Evolutionary conservation across 2,888 invertebrate species (phyloP).

Genomic region (Sturmia bella): DNA sequence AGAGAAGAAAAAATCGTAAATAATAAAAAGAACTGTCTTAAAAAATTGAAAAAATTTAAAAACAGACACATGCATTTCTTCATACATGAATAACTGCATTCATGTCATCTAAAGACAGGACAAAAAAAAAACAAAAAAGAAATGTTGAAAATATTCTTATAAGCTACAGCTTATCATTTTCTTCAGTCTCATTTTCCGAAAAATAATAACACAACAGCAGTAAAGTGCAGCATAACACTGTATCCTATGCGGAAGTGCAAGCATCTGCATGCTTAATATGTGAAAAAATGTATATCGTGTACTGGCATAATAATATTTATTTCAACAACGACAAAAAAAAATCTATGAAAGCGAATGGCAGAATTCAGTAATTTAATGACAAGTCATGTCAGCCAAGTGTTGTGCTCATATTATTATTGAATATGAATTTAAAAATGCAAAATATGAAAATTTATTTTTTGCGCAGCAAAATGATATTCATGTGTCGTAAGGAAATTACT

Average conservation of each 20-base stretch:
- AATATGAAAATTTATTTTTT: not conserved
- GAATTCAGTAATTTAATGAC: slow-evolving; percentile 38
- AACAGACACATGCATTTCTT: slow-evolving; percentile 14
- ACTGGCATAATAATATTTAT: slow-evolving; percentile 20
- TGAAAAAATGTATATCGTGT: not conserved
- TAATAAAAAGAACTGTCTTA: not conserved
- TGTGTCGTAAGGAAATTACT: slow-evolving; percentile 10
- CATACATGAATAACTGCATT: not conserved
- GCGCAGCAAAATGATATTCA: not conserved
- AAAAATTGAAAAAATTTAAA: not conserved
- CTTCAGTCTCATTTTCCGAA: not conserved
- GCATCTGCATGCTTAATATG: slow-evolving; percentile 14
- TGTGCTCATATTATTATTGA: slow-evolving; percentile 24
- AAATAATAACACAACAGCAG: not conserved
- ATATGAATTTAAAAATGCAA: slow-evolving; percentile 19
- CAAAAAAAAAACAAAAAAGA: slow-evolving; percentile 17
- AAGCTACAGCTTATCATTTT: not conserved
- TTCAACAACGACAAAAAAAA: not conserved
- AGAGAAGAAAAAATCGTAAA: not conserved
- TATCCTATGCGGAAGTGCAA: slow-evolving; percentile 15
- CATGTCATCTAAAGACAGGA: not conserved
- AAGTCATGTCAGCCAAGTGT: slow-evolving; percentile 30
- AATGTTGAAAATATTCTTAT: slow-evolving; percentile 14
- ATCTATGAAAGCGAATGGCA: not conserved
- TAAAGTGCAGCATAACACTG: not conserved